A percentile compares a stretch with the other conserved stretches of the same genome.
Evolutionary conservation across 2,888 invertebrate genomes (phyloP).

Genomic region (Papilio protenor): DNA sequence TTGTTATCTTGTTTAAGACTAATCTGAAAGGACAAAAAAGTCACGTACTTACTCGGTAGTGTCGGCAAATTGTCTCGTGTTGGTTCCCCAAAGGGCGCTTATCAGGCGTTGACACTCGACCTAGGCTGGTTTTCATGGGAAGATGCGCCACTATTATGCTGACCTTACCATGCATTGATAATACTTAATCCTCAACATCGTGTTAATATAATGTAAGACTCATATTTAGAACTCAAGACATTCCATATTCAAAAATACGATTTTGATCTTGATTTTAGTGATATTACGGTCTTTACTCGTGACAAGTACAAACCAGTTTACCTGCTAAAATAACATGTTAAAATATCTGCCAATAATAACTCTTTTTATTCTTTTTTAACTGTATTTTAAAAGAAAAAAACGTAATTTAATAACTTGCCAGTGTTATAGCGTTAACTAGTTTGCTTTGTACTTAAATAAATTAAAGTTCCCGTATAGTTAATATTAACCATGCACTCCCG

Average conservation of each 20-base stretch:
- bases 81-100: constrained; percentile 68
- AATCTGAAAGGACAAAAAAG: constrained; percentile 50
- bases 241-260: not conserved
- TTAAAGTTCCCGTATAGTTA: constrained; percentile 26
- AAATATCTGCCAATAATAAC: no score
- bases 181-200: not conserved
- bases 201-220: not conserved
- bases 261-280: not conserved
- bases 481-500: constrained; percentile 39
- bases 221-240: not conserved
- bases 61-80: constrained; percentile 51
- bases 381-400: no score
- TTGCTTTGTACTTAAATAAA: constrained; percentile 27
- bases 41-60: constrained; percentile 52
- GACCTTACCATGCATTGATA: constrained; percentile 25
- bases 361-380: no score
- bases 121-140: constrained; percentile 71
- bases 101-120: constrained; percentile 77
- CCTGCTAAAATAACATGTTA: no score
- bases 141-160: constrained; percentile 68
- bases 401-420: not conserved
- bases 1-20: constrained; percentile 7
- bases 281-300: no score
- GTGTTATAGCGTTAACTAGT: constrained; percentile 10
- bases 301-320: no score